A percentile compares a stretch with the other conserved stretches of the same genome.
phyloP scores from a whole-genome alignment of 2,888 invertebrate species.

The Polylopha cassiicola region DNA sequence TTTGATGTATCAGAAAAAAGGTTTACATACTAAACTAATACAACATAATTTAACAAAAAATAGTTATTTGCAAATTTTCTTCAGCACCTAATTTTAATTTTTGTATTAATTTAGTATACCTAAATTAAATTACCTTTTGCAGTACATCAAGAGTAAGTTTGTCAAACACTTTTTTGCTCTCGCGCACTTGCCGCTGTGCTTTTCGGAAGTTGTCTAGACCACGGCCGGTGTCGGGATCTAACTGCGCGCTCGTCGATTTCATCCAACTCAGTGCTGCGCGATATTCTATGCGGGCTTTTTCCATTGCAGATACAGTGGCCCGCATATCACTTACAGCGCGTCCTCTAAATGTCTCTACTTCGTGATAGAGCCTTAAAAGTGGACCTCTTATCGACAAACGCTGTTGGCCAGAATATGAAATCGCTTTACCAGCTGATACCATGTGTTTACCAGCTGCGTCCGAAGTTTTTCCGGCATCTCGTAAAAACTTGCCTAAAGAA shows the following conservation, averaged over 20 bases:
- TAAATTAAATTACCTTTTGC: conserved; percentile 94
- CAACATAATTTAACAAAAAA: no score
- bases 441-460: conserved; percentile 85
- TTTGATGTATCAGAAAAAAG: neutral
- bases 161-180: conserved; percentile 93
- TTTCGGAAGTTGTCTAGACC: conserved; percentile 97
- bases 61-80: no score
- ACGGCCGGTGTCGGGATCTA: conserved; percentile 97
- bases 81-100: no score
- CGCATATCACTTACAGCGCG: conserved; percentile 96
- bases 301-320: conserved; percentile 94
- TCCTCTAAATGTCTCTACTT: conserved; percentile 97
- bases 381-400: conserved; percentile 91
- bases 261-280: conserved; percentile 98
- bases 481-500: conserved; percentile 94
- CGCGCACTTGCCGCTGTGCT: conserved; percentile 87
- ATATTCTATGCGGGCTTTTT: conserved; percentile 96
- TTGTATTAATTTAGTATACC: neutral
- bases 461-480: conserved; percentile 93
- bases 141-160: conserved; percentile 95
- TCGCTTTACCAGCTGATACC: conserved; percentile 85
- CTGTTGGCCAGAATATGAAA: conserved; percentile 94
- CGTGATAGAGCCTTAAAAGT: conserved; percentile 91
- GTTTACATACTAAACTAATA: no score
- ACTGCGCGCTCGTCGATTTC: conserved; percentile 96